A percentile compares a stretch with the other conserved stretches of the same genome.
phyloP scores from a whole-genome alignment of 2,797 vertebrate species.

The Protosalanx chinensis region DNA sequence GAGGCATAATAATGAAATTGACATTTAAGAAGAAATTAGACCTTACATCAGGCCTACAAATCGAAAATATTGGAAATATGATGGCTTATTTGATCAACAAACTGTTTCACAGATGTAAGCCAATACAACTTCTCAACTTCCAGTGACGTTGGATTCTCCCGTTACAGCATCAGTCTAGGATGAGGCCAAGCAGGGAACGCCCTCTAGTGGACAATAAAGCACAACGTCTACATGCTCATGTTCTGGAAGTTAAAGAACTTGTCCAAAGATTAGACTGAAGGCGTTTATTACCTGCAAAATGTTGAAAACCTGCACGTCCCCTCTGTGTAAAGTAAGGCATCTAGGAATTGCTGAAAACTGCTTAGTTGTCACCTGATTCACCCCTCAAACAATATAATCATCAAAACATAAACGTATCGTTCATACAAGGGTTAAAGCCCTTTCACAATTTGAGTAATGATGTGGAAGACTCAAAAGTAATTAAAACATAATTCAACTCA shows the following conservation, averaged over 20 bases:
- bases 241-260: background rate
- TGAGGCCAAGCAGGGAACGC: background rate
- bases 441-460: slow-evolving; percentile 2
- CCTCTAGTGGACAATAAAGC: slow-evolving; percentile 10
- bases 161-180: background rate
- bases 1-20: slow-evolving; percentile 26
- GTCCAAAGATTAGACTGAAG: background rate
- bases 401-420: slow-evolving; percentile 12
- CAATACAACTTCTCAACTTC: background rate
- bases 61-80: no score
- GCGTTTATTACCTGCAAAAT: slow-evolving; percentile 51
- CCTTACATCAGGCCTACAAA: background rate
- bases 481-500: background rate
- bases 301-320: slow-evolving; percentile 32
- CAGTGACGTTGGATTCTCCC: background rate
- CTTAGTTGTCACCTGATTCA: background rate
- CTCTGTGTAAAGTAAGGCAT: slow-evolving; percentile 40
- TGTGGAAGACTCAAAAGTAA: background rate
- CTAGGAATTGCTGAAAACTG: slow-evolving; percentile 13
- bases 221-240: background rate
- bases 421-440: background rate
- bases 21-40: background rate
- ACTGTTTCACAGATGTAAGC: no score
- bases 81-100: no score
- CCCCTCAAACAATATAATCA: background rate